Evolutionary conservation across 2,888 invertebrate genomes (phyloP).

Genomic region (Thyatira batis): DNA sequence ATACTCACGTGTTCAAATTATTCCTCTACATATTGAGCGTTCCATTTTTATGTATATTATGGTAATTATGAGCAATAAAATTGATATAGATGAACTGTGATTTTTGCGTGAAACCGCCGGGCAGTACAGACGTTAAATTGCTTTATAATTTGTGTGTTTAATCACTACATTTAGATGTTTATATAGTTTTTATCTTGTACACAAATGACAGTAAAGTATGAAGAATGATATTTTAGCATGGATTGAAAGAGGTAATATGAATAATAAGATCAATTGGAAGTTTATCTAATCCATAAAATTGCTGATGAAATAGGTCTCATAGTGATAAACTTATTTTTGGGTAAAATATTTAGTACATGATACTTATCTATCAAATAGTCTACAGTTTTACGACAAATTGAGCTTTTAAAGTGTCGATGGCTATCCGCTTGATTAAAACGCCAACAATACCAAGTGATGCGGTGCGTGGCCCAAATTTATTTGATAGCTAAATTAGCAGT

Average conservation of each 20-base stretch:
- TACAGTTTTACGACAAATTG: no score
- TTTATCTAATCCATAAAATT: no score
- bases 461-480: constrained; percentile 29
- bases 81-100: neutral
- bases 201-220: no score
- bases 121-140: no score
- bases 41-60: neutral
- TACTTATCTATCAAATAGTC: neutral
- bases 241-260: no score
- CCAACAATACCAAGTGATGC: constrained; percentile 16
- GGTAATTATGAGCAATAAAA: neutral
- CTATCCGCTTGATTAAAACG: constrained; percentile 31
- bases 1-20: neutral
- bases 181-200: no score
- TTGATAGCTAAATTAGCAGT: constrained; percentile 39
- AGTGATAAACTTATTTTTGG: no score
- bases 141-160: no score
- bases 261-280: no score
- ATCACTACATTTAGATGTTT: no score
- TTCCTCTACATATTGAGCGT: neutral
- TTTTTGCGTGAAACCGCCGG: neutral
- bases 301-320: no score
- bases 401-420: constrained; percentile 16
- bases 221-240: no score
- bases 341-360: neutral